Base-by-base conservation (phyloP, 2,113 vertebrate species). In the Campylomormyrus numenius region DNA sequence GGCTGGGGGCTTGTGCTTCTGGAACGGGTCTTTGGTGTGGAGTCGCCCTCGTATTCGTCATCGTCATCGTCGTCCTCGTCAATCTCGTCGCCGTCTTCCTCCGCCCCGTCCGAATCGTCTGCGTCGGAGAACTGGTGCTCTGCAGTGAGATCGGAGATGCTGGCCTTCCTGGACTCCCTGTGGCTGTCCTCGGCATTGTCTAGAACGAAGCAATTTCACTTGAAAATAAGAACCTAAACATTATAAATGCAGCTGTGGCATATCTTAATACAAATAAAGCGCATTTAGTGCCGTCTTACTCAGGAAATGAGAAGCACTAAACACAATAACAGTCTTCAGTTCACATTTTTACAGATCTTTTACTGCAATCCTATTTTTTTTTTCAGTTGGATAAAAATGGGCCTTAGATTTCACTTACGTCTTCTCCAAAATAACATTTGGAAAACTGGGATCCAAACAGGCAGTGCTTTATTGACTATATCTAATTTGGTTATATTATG, bases 111-210 rank as follows among this genome's bases (percentile, higher is more conserved):
- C 0, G 98, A 98, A 90, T 99, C 98, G 89, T 99, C 98, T 0
- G 97, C 98, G 0, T 99, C 98, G 2, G 98, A 99, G 94, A 99
- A 99, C 94, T 99, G 98, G 92, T 99, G 98, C 6, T 97, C 97
- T 0, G 96, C 92, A 92, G 96, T 96, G 90, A 95, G 91, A 3
- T 95, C 95, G 80, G 96, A 94, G 89, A 95, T 85, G 91, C 94
- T 94, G 48, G 93, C 94, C 94, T 97, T 98, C 91, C 97, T 97
- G 21, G 94, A 77, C 9, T 95, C 95, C 92, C 96, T 96, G 90
- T 97, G 97, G 89, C 96, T 95, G 90, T 99, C 98, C 85, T 99
- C 98, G 10, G 90, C 90, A 0, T 89, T 80, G 17, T 96, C 95
- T 96, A 62, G 39, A 89, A 45, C 85, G 46, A 42, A 88, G 2